These are phyloP conservation scores for Leptogaster cylindrica DNA, from an alignment of 2,888 invertebrate species.

Conservation along the genomic window DNA sequence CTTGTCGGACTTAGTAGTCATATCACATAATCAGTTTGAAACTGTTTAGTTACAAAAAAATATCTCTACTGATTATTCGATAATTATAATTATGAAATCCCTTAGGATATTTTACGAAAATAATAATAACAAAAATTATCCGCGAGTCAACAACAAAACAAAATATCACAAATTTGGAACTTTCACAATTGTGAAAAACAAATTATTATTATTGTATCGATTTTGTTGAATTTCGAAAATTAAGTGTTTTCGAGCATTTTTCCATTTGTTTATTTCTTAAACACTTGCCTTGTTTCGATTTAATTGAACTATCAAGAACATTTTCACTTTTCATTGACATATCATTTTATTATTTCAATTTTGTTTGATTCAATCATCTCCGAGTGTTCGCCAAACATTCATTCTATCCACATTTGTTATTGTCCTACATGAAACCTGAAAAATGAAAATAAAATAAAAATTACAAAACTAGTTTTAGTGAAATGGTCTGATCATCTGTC, in stretches of 20 bases:
- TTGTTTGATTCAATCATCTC: neutral
- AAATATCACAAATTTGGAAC: conserved; percentile 40
- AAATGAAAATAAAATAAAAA: conserved; percentile 26
- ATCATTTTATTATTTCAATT: neutral
- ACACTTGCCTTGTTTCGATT: no score
- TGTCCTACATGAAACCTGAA: conserved; percentile 18
- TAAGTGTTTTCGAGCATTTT: conserved; percentile 28
- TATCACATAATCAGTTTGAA: conserved; percentile 56
- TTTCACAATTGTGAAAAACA: conserved; percentile 28
- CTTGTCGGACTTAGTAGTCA: conserved; percentile 61
- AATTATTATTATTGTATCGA: no score
- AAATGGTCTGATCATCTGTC: conserved; percentile 7
- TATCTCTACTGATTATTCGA: conserved; percentile 3
- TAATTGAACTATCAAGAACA: no score
- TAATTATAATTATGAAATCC: conserved; percentile 19
- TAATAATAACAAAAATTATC: conserved; percentile 1
- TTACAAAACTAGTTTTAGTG: conserved; percentile 18
- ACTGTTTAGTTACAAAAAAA: conserved; percentile 34
- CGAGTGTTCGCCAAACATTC: no score
- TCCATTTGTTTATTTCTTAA: no score
- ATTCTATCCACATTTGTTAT: conserved; percentile 1
- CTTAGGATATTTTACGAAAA: conserved; percentile 13
- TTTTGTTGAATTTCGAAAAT: neutral
- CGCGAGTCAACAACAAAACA: conserved; percentile 10
- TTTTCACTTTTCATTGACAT: conserved; percentile 20